Percentiles rank a stretch among this genome's conserved stretches.
Conservation (phyloP, 2,797 vertebrate species). For the Melopsittacus undulatus region DNA sequence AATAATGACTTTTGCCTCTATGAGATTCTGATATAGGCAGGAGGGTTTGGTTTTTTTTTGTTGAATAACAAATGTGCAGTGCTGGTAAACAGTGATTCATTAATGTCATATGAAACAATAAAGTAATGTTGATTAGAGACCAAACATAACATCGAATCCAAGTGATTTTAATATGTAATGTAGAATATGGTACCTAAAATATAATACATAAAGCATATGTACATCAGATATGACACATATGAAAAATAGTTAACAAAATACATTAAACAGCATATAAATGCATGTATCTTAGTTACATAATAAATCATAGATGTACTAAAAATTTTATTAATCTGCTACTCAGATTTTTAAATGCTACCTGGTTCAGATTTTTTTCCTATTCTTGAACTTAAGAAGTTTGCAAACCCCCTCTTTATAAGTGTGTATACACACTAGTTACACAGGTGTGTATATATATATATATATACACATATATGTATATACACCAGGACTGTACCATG, state of each 20-base stretch:
- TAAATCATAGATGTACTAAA: neutral
- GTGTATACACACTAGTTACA: neutral
- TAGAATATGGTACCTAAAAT: slow-evolving; percentile 59
- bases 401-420: neutral
- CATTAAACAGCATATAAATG: slow-evolving; percentile 42
- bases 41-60: neutral
- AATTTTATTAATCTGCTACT: slow-evolving; percentile 2
- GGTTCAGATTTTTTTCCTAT: neutral
- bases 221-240: slow-evolving; percentile 45
- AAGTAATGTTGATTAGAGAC: neutral
- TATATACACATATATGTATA: neutral
- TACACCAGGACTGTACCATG: neutral
- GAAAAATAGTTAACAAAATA: slow-evolving; percentile 66
- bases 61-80: neutral
- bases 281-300: slow-evolving; percentile 29
- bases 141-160: slow-evolving; percentile 5
- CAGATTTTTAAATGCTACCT: neutral
- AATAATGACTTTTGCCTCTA: neutral
- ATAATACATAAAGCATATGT: slow-evolving; percentile 54
- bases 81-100: neutral
- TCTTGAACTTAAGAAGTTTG: neutral
- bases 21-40: neutral
- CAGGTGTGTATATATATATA: neutral
- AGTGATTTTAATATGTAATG: slow-evolving; percentile 58
- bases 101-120: neutral